phyloP scores from a whole-genome alignment of 2,113 vertebrate species.

The Fukomys damarensis region DNA sequence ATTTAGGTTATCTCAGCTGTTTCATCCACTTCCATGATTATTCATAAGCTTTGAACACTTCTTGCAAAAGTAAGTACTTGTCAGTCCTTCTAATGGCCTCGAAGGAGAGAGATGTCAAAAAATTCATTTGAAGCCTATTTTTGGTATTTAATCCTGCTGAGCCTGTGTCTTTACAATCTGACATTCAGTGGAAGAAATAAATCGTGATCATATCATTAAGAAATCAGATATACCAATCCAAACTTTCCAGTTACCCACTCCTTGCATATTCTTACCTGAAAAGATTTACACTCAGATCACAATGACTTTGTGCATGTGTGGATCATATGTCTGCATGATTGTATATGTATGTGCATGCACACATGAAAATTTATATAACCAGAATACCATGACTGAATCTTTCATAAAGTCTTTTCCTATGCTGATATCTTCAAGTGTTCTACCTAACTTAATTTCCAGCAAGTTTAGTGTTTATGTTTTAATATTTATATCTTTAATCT shows the following conservation, averaged over 20 bases:
- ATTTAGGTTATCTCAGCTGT: not conserved
- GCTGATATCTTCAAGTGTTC: no score
- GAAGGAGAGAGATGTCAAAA: slow-evolving; percentile 68
- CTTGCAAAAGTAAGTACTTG: slow-evolving; percentile 56
- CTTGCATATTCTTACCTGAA: not conserved
- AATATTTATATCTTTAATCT: no score
- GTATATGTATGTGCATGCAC: fast-evolving
- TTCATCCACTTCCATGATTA: slow-evolving; percentile 52
- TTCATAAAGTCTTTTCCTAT: not conserved
- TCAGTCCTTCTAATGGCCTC: slow-evolving; percentile 70
- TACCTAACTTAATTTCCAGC: no score
- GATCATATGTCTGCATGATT: not conserved
- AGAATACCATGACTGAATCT: not conserved
- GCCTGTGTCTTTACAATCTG: slow-evolving; percentile 57
- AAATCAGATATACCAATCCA: not conserved
- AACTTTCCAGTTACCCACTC: not conserved
- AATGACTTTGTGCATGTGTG: not conserved
- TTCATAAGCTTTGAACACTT: slow-evolving; percentile 60
- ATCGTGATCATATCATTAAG: slow-evolving; percentile 51
- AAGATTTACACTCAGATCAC: not conserved
- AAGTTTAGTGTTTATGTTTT: no score
- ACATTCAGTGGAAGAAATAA: slow-evolving; percentile 62
- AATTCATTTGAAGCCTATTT: slow-evolving; percentile 76
- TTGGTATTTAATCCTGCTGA: slow-evolving; percentile 70
- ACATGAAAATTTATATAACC: not conserved